Conservation (phyloP, 2,888 invertebrate genomes). For the Beris morrisii region DNA sequence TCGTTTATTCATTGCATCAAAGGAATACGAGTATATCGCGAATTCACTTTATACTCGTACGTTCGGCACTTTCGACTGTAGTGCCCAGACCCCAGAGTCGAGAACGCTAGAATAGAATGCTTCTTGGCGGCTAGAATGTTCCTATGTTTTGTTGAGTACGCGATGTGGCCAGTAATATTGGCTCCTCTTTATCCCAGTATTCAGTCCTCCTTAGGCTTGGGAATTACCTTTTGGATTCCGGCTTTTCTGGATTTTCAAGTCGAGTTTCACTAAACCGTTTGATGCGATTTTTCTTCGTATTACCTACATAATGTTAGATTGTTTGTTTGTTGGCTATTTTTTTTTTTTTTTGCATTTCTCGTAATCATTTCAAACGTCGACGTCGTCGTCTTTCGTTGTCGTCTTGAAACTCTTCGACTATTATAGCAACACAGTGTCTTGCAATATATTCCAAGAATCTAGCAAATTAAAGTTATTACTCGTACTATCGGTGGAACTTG, state of each 20-base stretch:
- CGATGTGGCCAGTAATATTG: constrained; percentile 4
- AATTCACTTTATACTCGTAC: neutral
- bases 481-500: constrained; percentile 17
- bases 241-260: constrained; percentile 39
- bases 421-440: neutral
- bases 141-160: neutral
- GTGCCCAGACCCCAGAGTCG: neutral
- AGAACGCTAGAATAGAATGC: neutral
- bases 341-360: neutral
- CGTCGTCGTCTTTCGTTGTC: neutral
- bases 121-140: neutral
- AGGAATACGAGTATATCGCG: neutral
- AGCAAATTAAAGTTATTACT: constrained; percentile 23
- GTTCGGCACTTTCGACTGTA: neutral
- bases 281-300: constrained; percentile 30
- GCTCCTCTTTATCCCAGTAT: constrained; percentile 16
- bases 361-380: constrained; percentile 1
- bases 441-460: constrained; percentile 18
- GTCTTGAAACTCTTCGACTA: too few species aligned
- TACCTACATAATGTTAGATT: constrained; percentile 9
- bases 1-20: constrained; percentile 26
- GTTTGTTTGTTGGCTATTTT: constrained; percentile 10
- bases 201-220: constrained; percentile 21
- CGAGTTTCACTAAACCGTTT: constrained; percentile 30
- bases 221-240: constrained; percentile 38